phyloP scores from a whole-genome alignment of 1,140 invertebrate species.

The Caenorhabditis briggsae region DNA sequence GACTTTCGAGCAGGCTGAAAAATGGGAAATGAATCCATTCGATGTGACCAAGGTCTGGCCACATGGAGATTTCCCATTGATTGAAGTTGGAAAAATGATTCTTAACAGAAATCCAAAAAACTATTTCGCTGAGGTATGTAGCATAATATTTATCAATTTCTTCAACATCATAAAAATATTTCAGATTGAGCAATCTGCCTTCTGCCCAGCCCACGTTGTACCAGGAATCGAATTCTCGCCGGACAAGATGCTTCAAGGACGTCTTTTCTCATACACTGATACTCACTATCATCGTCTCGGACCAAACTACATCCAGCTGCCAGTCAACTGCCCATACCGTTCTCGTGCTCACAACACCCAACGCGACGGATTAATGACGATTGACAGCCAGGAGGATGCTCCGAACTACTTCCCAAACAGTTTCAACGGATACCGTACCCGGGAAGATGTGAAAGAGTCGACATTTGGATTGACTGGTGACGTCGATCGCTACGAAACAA shows the following conservation, averaged over 20 bases:
- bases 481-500: conserved; percentile 84
- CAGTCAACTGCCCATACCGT: conserved; percentile 90
- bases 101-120: conserved; percentile 89
- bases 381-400: conserved; percentile 81
- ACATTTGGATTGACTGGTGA: conserved; percentile 79
- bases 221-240: conserved; percentile 90
- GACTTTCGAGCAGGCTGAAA: conserved; percentile 80
- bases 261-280: conserved; percentile 90
- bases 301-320: conserved; percentile 90
- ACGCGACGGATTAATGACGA: conserved; percentile 86
- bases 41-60: conserved; percentile 87
- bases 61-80: conserved; percentile 90
- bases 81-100: conserved; percentile 89
- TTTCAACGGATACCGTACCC: conserved; percentile 85
- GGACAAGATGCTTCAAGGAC: conserved; percentile 90
- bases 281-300: conserved; percentile 93
- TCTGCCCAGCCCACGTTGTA: conserved; percentile 90
- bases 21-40: conserved; percentile 87
- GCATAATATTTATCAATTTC: neutral
- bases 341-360: conserved; percentile 84
- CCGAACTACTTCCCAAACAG: conserved; percentile 97
- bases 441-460: conserved; percentile 70
- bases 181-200: conserved; percentile 91
- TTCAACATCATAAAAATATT: conserved; percentile 75
- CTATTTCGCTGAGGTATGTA: conserved; percentile 65